Base-by-base conservation (phyloP, 2,797 vertebrate species). In the Alca torda region DNA sequence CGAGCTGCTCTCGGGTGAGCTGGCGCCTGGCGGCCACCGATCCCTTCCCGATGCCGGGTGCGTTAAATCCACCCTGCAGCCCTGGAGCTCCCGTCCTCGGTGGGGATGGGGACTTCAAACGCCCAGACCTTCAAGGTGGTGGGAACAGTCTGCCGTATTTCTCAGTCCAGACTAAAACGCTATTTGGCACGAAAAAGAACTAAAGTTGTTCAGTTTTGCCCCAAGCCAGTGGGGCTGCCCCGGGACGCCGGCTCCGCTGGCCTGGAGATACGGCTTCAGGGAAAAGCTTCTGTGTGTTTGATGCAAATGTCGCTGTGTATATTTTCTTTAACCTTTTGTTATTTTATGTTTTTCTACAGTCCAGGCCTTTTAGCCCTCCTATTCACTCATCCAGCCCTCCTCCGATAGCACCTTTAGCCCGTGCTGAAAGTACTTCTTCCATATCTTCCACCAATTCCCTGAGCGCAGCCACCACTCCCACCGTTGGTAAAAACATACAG, bases 391-490 rank as follows among this genome's bases (percentile, higher is more conserved):
- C 99, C 97, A 99, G 99, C 96, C 99, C 99, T 73, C 99, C 99
- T 53, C 99, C 99, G 39, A 98, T 99, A 56, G 99, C 99, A 39
- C 99, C 99, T 56, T 96, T 99, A 97, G 99, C 99, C 88, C 98
- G 99, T 51, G 99, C 99, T 16, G 99, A 99, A 95, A 99, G 99
- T 98, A 99, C 99, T 23, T 99, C 99, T 94, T 99, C 99, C 95
- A 99, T 99, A 86, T 99, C 99, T 30, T 99, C 99, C 63, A 98
- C 99, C 96, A 99, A 99, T 70, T 99, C 99, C 60, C 97, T 99
- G 97, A 99, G 99, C 4, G 99, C 99, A 51, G 99, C 99, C 16
- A 99, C 99, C 94, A 99, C 99, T 72, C 99, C 99, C 50, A 99
- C 99, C 73, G 98, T 99, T 68, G 99, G 99, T 98, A 99, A 99